These are phyloP conservation scores for Gallinago stenura DNA, from an alignment of 2,797 vertebrate species.

Conservation along the genomic window DNA sequence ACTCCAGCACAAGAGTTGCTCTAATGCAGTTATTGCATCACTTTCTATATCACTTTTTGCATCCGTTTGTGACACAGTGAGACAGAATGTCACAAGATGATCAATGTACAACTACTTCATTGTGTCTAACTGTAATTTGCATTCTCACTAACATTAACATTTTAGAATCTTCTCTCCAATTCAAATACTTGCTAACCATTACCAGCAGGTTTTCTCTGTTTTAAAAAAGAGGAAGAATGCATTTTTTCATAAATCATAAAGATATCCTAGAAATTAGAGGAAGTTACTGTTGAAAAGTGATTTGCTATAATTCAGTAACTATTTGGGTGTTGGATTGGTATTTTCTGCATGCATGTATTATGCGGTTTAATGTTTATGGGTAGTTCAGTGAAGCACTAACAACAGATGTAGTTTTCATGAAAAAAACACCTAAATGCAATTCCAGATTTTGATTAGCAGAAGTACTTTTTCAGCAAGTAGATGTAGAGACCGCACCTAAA, in stretches of 20 bases:
- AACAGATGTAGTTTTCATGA: background rate
- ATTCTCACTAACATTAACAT: background rate
- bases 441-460: background rate
- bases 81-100: background rate
- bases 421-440: background rate
- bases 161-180: background rate
- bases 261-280: background rate
- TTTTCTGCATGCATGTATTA: background rate
- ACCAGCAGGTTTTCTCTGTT: background rate
- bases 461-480: background rate
- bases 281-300: background rate
- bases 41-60: background rate
- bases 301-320: background rate
- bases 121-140: background rate
- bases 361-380: background rate
- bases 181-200: background rate
- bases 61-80: background rate
- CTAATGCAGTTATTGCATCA: background rate
- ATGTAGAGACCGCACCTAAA: background rate
- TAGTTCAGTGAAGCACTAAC: constrained; percentile 23
- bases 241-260: background rate
- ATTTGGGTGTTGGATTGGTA: background rate
- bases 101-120: background rate
- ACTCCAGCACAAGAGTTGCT: background rate
- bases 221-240: background rate